Conservation (phyloP, 2,113 vertebrate genomes). For the Acanthochromis polyacanthus region DNA sequence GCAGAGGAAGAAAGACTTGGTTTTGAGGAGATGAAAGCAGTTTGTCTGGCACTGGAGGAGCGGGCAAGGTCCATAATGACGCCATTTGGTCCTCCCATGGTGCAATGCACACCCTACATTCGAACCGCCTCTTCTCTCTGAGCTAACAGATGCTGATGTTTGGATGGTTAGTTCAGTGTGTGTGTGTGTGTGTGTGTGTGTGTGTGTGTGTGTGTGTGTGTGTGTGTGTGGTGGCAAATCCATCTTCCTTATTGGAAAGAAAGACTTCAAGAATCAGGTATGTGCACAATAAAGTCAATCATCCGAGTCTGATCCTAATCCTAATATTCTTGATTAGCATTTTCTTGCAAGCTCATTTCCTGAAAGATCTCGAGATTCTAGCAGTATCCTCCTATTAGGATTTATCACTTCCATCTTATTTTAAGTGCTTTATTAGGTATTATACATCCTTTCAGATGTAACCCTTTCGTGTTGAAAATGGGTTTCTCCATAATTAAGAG, state of each 20-base stretch:
- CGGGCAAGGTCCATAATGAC: slow-evolving; percentile 48
- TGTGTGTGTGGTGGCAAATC: slow-evolving; percentile 28
- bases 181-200: slow-evolving; percentile 21
- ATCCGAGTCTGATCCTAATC: not conserved
- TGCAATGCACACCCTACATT: slow-evolving; percentile 51
- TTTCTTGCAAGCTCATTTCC: slow-evolving; percentile 10
- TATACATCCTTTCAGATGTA: slow-evolving; percentile 28
- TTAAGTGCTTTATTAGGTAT: slow-evolving; percentile 34
- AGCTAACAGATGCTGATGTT: slow-evolving; percentile 70
- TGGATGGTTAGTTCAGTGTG: slow-evolving; percentile 29
- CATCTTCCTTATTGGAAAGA: slow-evolving; percentile 31
- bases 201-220: slow-evolving; percentile 24
- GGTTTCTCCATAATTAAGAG: slow-evolving; percentile 51
- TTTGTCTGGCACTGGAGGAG: slow-evolving; percentile 29
- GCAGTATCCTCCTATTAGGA: slow-evolving; percentile 30
- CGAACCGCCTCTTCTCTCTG: slow-evolving; percentile 44
- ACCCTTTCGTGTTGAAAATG: slow-evolving; percentile 39
- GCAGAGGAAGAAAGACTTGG: not conserved
- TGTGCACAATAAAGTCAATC: slow-evolving; percentile 4
- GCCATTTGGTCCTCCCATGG: slow-evolving; percentile 58
- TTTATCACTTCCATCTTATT: slow-evolving; percentile 22
- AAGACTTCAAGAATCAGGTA: slow-evolving; percentile 12
- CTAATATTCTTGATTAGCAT: slow-evolving; percentile 4
- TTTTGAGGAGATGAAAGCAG: slow-evolving; percentile 53
- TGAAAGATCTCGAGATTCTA: slow-evolving; percentile 3